Evolutionary conservation across 2,113 vertebrate genomes (phyloP), one percentile per base, ranked within the genome.

Genomic region (Myiozetetes cayanensis): DNA sequence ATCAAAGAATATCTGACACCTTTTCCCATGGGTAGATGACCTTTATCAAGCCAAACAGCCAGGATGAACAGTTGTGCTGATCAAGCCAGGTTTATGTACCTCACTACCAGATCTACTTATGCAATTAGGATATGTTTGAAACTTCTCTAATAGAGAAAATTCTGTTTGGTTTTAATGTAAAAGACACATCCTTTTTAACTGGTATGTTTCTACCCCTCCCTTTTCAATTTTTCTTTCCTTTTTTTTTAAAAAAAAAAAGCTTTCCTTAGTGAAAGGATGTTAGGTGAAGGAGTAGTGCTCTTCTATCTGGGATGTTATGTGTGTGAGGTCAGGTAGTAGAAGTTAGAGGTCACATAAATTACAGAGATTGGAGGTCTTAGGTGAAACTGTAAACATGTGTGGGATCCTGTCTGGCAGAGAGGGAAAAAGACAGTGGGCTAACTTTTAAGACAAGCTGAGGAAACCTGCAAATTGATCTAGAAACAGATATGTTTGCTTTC

Each of bases 191-290:
- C 4, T 81, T 58, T 83, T 9, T 66, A 58, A 75, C 16, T 14
- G 25, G 5, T 21, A 43, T 9, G 3, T 19, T 47, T 22, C 11
- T 33, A 0, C 1, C 1, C 2, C 0, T 5, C 44, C 8, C 16
- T 18, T 5, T 12, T 22, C n/a, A n/a, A n/a, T n/a, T 17, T 15
- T 8, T 4, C 2, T 46, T 46, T 21, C 13, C 13, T 39, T 43
- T 15, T 30, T 41, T 8, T 28, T 19, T n/a, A n/a, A n/a, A n/a
- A n/a, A n/a, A n/a, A n/a, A 25, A 27, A 78, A 56, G 12, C 20
- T 78, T 15, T 43, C 22, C 19, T 33, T 67, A 8, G 28, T 63
- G 56, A 56, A 71, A 49, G 39, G 30, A 31, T 30, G 6, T 44
- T 52, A 63, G 24, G 21, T 92, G 49, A 24, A 76, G 25, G 44